These are phyloP conservation scores for Emmelina monodactyla DNA, from an alignment of 2,888 invertebrate species.

Conservation along the genomic window DNA sequence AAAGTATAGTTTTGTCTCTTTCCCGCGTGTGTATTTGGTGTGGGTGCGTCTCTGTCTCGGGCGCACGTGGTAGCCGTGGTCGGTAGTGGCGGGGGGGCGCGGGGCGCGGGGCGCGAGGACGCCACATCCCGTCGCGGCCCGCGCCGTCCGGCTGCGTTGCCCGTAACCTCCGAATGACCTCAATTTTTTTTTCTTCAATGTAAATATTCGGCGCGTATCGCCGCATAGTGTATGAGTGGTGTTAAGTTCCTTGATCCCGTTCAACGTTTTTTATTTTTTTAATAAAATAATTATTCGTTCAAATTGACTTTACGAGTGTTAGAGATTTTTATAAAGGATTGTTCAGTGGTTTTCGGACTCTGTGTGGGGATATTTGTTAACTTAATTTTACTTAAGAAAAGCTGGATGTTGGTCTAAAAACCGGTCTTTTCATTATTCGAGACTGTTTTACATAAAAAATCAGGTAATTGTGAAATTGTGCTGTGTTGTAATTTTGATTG, in stretches of 20 bases:
- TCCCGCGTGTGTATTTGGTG: slow-evolving; percentile 18
- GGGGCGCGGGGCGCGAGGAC: slow-evolving; percentile 25
- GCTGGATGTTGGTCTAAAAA: too few species aligned
- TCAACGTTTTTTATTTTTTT: slow-evolving; percentile 24
- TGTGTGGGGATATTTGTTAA: too few species aligned
- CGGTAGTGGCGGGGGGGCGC: slow-evolving; percentile 22
- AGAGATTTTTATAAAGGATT: slow-evolving; percentile 26
- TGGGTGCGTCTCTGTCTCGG: slow-evolving; percentile 39
- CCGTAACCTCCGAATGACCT: slow-evolving; percentile 65
- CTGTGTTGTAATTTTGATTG: too few species aligned
- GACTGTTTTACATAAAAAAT: too few species aligned
- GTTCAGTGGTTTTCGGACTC: slow-evolving; percentile 32
- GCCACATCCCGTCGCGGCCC: slow-evolving; percentile 61
- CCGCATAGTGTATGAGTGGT: slow-evolving; percentile 65
- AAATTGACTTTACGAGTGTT: slow-evolving; percentile 32
- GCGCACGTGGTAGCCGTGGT: slow-evolving; percentile 51
- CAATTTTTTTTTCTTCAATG: slow-evolving; percentile 64
- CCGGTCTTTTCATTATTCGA: too few species aligned
- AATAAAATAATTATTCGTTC: slow-evolving; percentile 26
- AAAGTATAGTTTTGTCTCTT: slow-evolving; percentile 41
- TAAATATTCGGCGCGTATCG: slow-evolving; percentile 63
- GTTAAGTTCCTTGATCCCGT: slow-evolving; percentile 57
- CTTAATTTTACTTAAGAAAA: too few species aligned
- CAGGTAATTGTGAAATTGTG: too few species aligned
- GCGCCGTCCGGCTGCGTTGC: slow-evolving; percentile 62